Conservation (phyloP, 2,888 invertebrate genomes). For the Xestia xanthographa region DNA sequence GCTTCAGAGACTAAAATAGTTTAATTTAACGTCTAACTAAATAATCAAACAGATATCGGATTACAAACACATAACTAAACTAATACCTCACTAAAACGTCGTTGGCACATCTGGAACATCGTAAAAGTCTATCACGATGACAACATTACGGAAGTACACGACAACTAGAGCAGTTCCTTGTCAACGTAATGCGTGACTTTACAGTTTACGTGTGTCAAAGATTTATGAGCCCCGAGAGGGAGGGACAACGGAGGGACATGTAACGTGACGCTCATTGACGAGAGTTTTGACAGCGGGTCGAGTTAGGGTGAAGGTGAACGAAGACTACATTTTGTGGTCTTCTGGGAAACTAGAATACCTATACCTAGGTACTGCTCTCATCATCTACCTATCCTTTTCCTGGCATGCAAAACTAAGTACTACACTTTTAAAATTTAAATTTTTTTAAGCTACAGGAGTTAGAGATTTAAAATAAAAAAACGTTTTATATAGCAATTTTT, state of each 20-base stretch:
- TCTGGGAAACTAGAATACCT: background rate
- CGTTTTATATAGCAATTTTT: too few species aligned
- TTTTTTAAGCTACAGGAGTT: too few species aligned
- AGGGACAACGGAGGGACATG: slow-evolving; percentile 1
- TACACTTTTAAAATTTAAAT: too few species aligned
- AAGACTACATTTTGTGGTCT: background rate
- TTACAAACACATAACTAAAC: too few species aligned
- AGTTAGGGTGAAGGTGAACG: background rate
- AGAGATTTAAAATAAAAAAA: too few species aligned
- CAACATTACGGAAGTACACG: slow-evolving; percentile 6
- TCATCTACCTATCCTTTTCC: too few species aligned
- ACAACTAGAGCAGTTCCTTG: slow-evolving; percentile 19
- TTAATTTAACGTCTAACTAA: background rate
- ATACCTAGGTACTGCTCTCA: background rate
- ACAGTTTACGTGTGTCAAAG: slow-evolving; percentile 24
- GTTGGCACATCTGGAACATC: background rate
- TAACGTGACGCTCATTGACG: slow-evolving; percentile 28
- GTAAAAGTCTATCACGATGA: slow-evolving; percentile 18
- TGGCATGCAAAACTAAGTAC: too few species aligned
- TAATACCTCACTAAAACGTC: background rate
- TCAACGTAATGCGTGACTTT: slow-evolving; percentile 34
- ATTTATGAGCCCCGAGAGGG: slow-evolving; percentile 32
- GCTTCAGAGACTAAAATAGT: background rate
- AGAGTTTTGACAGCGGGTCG: slow-evolving; percentile 26
- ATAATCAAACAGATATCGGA: background rate